Evolutionary conservation across 92 coral and sea anemone species (phyloP).

Genomic region (Zoanthus gigantus): DNA sequence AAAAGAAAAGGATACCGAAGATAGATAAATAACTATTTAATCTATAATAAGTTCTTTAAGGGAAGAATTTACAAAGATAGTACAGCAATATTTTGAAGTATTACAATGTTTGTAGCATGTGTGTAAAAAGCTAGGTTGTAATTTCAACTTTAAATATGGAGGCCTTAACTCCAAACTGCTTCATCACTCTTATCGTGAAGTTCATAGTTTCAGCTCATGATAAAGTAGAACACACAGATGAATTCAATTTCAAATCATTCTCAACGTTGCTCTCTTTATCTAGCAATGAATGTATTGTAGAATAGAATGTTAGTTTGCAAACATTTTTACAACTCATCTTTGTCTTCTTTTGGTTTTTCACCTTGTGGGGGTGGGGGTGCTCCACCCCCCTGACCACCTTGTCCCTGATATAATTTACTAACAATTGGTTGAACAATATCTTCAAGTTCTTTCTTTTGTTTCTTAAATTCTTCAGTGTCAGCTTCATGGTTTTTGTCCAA

Average conservation of each 20-base stretch:
- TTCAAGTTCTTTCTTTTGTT: conserved; percentile 95
- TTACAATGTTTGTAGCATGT: conserved; percentile 10
- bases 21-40: conserved; percentile 45
- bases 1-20: conserved; percentile 24
- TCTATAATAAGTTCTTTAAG: conserved; percentile 24
- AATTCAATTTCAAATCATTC: conserved; percentile 10
- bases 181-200: conserved; percentile 11
- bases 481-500: conserved; percentile 95
- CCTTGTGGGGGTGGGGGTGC: conserved; percentile 85
- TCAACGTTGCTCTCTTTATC: neutral
- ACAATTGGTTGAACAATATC: conserved; percentile 98
- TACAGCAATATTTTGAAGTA: conserved; percentile 7
- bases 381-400: conserved; percentile 77
- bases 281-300: conserved; percentile 20
- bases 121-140: conserved; percentile 7
- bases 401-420: conserved; percentile 98
- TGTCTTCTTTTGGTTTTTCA: conserved; percentile 94
- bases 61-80: conserved; percentile 36
- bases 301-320: neutral
- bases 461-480: conserved; percentile 86
- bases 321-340: conserved; percentile 87
- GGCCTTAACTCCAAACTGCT: neutral
- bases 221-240: conserved; percentile 19
- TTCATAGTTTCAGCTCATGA: neutral
- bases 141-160: conserved; percentile 31